phyloP scores from a whole-genome alignment of 2,797 vertebrate species.

The Hephaestus fuliginosus region DNA sequence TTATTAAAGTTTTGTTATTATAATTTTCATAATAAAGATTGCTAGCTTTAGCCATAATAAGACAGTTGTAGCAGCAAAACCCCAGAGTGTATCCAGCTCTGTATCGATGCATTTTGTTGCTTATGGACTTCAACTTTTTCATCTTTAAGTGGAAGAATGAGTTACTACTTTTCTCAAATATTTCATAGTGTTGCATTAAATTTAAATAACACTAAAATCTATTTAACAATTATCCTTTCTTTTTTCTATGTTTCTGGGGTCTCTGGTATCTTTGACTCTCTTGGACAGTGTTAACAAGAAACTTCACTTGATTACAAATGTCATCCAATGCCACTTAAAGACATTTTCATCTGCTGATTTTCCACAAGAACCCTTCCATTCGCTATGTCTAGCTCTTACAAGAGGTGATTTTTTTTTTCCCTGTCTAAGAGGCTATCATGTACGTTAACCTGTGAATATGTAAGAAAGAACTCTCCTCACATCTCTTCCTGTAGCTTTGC shows the following conservation, averaged over 20 bases:
- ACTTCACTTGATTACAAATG: conserved; percentile 6
- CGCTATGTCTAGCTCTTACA: neutral
- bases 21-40: too few relatives aligned
- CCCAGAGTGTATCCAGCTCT: too few relatives aligned
- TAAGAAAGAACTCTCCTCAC: conserved; percentile 10
- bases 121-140: neutral
- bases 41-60: too few relatives aligned
- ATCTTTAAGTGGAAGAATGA: neutral
- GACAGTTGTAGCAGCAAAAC: too few relatives aligned
- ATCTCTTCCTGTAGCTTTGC: conserved; percentile 13
- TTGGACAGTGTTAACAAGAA: neutral
- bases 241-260: neutral
- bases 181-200: neutral
- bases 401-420: neutral
- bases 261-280: neutral
- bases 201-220: neutral
- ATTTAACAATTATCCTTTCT: too few relatives aligned
- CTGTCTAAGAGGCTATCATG: neutral
- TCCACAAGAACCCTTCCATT: neutral
- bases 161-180: neutral
- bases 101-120: neutral
- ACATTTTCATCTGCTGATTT: conserved; percentile 9
- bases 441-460: conserved; percentile 16
- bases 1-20: too few relatives aligned
- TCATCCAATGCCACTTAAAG: neutral